Evolutionary conservation across 2,888 invertebrate species (phyloP).

Genomic region (Plagodis dolabraria): DNA sequence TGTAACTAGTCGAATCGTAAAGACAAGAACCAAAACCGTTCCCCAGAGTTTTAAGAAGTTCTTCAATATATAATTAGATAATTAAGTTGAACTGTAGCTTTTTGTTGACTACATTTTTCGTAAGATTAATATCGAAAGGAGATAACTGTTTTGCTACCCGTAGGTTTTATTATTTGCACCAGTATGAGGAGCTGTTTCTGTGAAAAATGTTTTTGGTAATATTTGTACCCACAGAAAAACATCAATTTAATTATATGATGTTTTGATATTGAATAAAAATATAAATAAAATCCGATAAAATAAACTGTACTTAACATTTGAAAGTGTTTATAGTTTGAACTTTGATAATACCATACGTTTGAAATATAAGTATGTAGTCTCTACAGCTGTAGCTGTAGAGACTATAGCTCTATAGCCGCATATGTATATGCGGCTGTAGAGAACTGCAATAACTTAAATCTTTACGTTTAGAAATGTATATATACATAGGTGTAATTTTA

Average conservation of each 20-base stretch:
- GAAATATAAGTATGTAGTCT: no score
- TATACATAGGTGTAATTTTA: conserved; percentile 34
- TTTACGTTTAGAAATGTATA: conserved; percentile 12
- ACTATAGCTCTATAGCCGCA: no score
- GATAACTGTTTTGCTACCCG: background rate
- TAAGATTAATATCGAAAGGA: background rate
- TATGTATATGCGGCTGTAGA: no score
- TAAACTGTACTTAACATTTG: no score
- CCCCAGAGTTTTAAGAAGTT: conserved; percentile 6
- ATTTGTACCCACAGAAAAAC: no score
- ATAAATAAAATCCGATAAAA: no score
- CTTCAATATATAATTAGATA: no score
- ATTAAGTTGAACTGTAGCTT: background rate
- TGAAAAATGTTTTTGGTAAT: background rate
- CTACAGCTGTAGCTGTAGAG: no score
- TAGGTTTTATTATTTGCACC: background rate
- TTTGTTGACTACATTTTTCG: conserved; percentile 9
- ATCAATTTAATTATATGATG: no score
- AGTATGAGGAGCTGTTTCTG: background rate
- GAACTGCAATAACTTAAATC: conserved; percentile 8
- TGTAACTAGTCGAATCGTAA: conserved; percentile 20
- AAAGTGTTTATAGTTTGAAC: no score
- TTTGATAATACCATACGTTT: no score
- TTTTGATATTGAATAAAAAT: no score
- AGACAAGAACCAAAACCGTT: conserved; percentile 12